Conservation (phyloP, 1,140 invertebrate genomes). For the Colletes gigas region DNA sequence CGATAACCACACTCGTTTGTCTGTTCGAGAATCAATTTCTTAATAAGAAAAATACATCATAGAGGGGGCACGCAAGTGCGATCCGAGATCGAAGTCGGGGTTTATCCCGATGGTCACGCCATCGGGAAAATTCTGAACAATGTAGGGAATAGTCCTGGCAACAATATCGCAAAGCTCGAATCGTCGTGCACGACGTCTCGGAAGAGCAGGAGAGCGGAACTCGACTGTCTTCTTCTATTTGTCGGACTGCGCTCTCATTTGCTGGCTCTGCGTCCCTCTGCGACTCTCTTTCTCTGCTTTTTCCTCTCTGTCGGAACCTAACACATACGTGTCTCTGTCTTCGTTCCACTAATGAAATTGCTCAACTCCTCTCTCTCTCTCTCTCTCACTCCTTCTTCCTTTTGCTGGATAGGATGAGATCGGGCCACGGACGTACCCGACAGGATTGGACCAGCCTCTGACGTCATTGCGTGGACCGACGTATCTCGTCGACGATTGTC, state of each 20-base stretch:
- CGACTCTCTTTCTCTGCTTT: slow-evolving; percentile 34
- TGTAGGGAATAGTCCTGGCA: slow-evolving; percentile 38
- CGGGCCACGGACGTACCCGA: slow-evolving; percentile 37
- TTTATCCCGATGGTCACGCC: slow-evolving; percentile 11
- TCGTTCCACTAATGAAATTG: background rate
- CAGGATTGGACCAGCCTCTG: slow-evolving; percentile 59
- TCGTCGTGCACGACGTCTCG: slow-evolving; percentile 39
- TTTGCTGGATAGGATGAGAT: slow-evolving; percentile 35
- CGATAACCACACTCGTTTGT: background rate
- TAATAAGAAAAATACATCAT: background rate
- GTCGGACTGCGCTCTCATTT: slow-evolving; percentile 55
- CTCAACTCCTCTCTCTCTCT: slow-evolving; percentile 3
- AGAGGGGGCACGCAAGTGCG: background rate
- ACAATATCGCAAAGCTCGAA: slow-evolving; percentile 47
- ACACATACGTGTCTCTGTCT: background rate
- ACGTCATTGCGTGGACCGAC: slow-evolving; percentile 67
- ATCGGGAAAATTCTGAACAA: slow-evolving; percentile 39
- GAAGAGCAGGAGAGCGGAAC: slow-evolving; percentile 52
- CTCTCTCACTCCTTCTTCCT: background rate
- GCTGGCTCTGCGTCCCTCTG: slow-evolving; percentile 44
- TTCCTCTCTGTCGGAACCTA: slow-evolving; percentile 13
- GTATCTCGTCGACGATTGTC: slow-evolving; percentile 61
- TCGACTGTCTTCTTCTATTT: slow-evolving; percentile 54
- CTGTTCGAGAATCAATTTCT: slow-evolving; percentile 10
- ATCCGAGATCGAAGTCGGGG: slow-evolving; percentile 1